Conservation (phyloP, 2,113 vertebrate species). For the rat (Rattus norvegicus) region DNA sequence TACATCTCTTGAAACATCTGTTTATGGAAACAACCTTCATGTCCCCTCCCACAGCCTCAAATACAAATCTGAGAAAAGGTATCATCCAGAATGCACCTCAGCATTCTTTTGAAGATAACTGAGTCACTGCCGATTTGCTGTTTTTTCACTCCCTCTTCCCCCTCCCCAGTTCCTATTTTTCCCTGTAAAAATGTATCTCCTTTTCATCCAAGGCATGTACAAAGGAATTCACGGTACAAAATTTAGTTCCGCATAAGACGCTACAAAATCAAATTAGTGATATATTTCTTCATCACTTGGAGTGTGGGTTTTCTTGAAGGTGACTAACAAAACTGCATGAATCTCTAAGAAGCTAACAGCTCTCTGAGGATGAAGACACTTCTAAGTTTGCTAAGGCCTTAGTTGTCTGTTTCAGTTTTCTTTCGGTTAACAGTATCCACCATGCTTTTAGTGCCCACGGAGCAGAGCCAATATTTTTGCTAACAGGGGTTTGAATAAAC, state of each 20-base stretch:
- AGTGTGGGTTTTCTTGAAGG: not conserved
- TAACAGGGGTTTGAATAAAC: not conserved
- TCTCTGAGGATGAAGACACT: not conserved
- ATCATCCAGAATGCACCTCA: not conserved
- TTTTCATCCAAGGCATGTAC: not conserved
- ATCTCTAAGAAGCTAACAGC: not conserved
- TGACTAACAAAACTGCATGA: not conserved
- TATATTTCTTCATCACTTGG: not conserved
- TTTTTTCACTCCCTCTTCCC: not conserved
- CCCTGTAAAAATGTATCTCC: not conserved
- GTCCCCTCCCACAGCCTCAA: not conserved
- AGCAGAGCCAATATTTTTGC: not conserved
- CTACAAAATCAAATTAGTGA: not conserved
- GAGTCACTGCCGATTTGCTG: not conserved
- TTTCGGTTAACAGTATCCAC: not conserved
- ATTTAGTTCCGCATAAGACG: not conserved
- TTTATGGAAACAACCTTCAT: not conserved
- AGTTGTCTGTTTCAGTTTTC: not conserved
- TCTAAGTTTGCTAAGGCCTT: accelerated
- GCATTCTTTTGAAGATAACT: not conserved
- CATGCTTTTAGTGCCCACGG: not conserved
- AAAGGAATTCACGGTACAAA: not conserved
- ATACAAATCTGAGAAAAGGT: not conserved
- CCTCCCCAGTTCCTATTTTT: not conserved
- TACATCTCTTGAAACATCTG: not conserved